Evolutionary conservation across 2,113 vertebrate genomes (phyloP), one percentile per base, ranked within the genome.

Genomic region (Rhagologus leucostigma): DNA sequence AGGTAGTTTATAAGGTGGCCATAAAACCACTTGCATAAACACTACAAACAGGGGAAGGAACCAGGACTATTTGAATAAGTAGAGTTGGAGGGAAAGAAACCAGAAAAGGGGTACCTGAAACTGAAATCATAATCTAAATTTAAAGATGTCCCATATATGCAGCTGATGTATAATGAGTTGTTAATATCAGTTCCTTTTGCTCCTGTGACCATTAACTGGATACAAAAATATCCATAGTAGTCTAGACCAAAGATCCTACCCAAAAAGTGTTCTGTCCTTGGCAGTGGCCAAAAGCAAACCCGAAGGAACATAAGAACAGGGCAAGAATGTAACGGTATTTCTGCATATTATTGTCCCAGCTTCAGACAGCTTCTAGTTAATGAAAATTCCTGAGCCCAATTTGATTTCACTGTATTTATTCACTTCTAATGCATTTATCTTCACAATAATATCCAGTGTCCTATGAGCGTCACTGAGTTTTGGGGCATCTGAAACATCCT

Each of bases 251-350:
- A 77, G 23, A 26, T 73, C 42, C 24, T 32, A 50, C 39, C 30
- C 26, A 26, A 6, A 2, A 41, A 7, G 5, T 65, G 3, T 27
- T 86, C n/a, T 91, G 2, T 26, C 47, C 9, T 64, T 68, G 17
- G 30, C 49, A 29, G 19, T 37, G 10, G 17, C 49, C 18, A 29
- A 68, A 76, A 89, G 11, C 12, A 84, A 87, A 76, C 37, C 22
- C 16, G 41, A 84, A 69, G 20, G 16, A 89, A 11, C 12, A 6
- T 39, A 55, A 55, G 27, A 86, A 59, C 7, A 56, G 7, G 11
- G 3, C 5, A 42, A 77, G 20, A 3, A 0, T 29, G 6, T 75
- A 46, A 32, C 7, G 0, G 11, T 52, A 21, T 21, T 83, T 76
- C 11, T 59, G n/a, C 52, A 29, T 52, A 15, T 55, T 77, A 29